Percentiles rank a stretch among this genome's conserved stretches.
Conservation (phyloP, 1,140 invertebrate genomes). For the Steinernema feltiae region DNA sequence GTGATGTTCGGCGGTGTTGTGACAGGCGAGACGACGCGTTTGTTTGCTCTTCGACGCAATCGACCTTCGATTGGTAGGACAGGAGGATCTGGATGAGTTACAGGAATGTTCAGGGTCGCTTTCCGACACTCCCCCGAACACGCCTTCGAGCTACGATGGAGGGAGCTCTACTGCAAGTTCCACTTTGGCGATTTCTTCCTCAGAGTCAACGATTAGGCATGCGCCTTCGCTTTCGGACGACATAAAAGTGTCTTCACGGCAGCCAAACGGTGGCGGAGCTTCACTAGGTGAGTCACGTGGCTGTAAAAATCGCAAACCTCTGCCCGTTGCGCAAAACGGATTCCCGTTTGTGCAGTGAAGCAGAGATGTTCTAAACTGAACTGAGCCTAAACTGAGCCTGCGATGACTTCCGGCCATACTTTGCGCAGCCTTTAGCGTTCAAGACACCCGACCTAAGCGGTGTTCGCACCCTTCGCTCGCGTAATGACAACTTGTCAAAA, state of each 20-base stretch:
- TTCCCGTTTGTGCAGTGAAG: too few relatives aligned
- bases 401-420: too few relatives aligned
- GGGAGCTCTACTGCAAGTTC: background rate
- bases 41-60: background rate
- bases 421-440: too few relatives aligned
- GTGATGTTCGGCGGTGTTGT: background rate
- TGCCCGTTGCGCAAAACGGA: too few relatives aligned
- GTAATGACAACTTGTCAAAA: constrained; percentile 8
- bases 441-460: too few relatives aligned
- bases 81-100: background rate
- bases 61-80: background rate
- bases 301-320: too few relatives aligned
- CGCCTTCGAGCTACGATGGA: background rate
- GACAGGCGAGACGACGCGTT: background rate
- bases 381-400: too few relatives aligned
- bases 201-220: background rate
- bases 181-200: background rate
- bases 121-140: background rate
- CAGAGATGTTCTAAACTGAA: too few relatives aligned
- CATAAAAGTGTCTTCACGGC: background rate
- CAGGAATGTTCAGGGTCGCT: background rate
- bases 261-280: background rate
- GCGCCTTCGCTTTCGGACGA: background rate
- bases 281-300: background rate
- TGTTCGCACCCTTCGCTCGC: background rate